A percentile compares a stretch with the other conserved stretches of the same genome.
These are phyloP conservation scores for Cynaeus angustus DNA, from an alignment of 2,888 invertebrate genomes.

Conservation along the genomic window DNA sequence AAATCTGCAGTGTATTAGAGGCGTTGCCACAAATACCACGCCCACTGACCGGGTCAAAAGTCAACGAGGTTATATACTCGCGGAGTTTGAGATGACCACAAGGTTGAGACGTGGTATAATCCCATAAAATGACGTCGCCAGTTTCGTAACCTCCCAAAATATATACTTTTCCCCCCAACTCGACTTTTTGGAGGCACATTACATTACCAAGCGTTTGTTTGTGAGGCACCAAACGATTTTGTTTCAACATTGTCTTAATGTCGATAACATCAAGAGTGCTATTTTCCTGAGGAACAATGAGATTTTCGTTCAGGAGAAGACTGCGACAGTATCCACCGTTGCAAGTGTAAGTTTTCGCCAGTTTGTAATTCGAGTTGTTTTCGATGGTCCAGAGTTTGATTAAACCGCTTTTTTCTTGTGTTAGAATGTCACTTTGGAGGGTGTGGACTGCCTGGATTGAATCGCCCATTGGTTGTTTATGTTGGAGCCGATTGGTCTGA, in stretches of 20 bases:
- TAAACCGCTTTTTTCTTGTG: constrained; percentile 84
- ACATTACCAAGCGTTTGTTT: constrained; percentile 75
- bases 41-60: constrained; percentile 79
- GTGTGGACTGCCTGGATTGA: constrained; percentile 78
- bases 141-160: constrained; percentile 84
- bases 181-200: constrained; percentile 78
- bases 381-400: constrained; percentile 79
- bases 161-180: constrained; percentile 72
- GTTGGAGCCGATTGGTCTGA: constrained; percentile 82
- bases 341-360: constrained; percentile 75
- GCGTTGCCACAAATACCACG: constrained; percentile 81
- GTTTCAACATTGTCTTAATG: constrained; percentile 68
- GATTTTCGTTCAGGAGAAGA: constrained; percentile 75
- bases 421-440: constrained; percentile 77
- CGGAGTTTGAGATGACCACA: constrained; percentile 75
- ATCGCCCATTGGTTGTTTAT: constrained; percentile 79
- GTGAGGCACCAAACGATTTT: constrained; percentile 70
- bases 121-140: constrained; percentile 83
- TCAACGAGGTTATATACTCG: constrained; percentile 82
- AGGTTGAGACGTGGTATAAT: constrained; percentile 75
- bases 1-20: constrained; percentile 76
- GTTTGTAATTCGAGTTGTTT: constrained; percentile 75
- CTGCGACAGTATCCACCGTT: constrained; percentile 84
- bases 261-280: constrained; percentile 72
- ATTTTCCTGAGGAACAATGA: constrained; percentile 80